Evolutionary conservation across 2,797 vertebrate species (phyloP).

Genomic region (Chelmon rostratus): DNA sequence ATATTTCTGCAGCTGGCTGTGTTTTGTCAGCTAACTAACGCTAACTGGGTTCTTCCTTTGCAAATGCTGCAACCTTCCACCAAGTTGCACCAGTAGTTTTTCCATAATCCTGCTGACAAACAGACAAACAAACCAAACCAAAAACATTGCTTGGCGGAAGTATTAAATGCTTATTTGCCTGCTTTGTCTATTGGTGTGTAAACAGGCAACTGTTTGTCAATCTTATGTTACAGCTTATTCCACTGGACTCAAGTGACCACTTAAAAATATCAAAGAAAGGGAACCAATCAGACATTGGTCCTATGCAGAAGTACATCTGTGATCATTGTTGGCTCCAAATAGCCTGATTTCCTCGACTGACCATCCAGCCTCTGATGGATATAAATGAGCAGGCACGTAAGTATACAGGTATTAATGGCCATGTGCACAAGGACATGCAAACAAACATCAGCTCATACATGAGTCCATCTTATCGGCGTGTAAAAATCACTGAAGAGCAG

Average conservation of each 20-base stretch:
- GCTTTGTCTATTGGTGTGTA: too few species aligned
- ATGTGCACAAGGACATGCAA: slow-evolving; percentile 9
- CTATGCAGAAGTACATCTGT: not conserved
- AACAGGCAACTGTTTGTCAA: not conserved
- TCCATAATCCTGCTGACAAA: too few species aligned
- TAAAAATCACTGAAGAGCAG: slow-evolving; percentile 26
- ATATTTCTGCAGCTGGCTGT: too few species aligned
- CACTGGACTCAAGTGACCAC: not conserved
- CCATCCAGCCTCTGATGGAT: not conserved
- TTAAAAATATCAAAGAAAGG: not conserved
- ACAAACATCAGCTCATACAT: not conserved
- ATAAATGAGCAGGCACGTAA: not conserved
- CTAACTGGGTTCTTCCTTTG: too few species aligned
- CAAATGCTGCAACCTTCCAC: too few species aligned
- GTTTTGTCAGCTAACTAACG: too few species aligned
- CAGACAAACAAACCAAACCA: too few species aligned
- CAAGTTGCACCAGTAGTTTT: too few species aligned
- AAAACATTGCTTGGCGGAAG: too few species aligned
- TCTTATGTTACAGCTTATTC: not conserved
- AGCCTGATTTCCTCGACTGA: not conserved
- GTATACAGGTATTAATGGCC: not conserved
- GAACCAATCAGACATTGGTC: not conserved
- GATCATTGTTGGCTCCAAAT: not conserved
- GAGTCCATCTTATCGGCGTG: slow-evolving; percentile 25
- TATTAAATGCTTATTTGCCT: too few species aligned